Evolutionary conservation across 2,888 invertebrate genomes (phyloP).

Genomic region (Nectonema munidae): DNA sequence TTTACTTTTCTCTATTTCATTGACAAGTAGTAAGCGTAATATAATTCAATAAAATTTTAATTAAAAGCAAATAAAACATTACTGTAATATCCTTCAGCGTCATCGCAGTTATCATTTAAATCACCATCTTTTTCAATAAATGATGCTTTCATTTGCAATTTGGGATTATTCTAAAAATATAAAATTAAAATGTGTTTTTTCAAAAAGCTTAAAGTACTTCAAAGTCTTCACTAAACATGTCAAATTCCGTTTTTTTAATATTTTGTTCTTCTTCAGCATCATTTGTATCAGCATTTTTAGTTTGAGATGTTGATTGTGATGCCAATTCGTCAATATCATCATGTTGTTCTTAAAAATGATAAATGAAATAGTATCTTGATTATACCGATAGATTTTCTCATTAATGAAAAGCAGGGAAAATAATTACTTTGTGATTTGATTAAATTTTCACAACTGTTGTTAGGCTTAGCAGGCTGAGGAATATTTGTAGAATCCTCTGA

Average conservation of each 20-base stretch:
- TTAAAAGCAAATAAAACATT: slow-evolving; percentile 19
- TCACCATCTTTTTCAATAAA: slow-evolving; percentile 42
- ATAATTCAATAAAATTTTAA: background rate
- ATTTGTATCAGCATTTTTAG: too few relatives aligned
- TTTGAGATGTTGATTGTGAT: too few relatives aligned
- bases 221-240: slow-evolving; percentile 41
- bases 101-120: slow-evolving; percentile 94
- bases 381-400: too few relatives aligned
- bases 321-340: too few relatives aligned
- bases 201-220: slow-evolving; percentile 29
- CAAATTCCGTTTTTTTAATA: slow-evolving; percentile 27
- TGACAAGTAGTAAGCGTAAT: background rate
- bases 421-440: too few relatives aligned
- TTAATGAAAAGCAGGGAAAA: too few relatives aligned
- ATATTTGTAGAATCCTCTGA: too few relatives aligned
- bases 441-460: too few relatives aligned
- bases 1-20: too few relatives aligned
- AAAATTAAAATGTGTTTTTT: slow-evolving; percentile 17
- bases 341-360: too few relatives aligned
- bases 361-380: too few relatives aligned
- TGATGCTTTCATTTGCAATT: background rate
- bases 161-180: slow-evolving; percentile 32
- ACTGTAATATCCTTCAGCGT: slow-evolving; percentile 90
- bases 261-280: background rate
- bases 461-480: too few relatives aligned